Conservation (phyloP, 2,797 vertebrate genomes). For the Uromys caudimaculatus region DNA sequence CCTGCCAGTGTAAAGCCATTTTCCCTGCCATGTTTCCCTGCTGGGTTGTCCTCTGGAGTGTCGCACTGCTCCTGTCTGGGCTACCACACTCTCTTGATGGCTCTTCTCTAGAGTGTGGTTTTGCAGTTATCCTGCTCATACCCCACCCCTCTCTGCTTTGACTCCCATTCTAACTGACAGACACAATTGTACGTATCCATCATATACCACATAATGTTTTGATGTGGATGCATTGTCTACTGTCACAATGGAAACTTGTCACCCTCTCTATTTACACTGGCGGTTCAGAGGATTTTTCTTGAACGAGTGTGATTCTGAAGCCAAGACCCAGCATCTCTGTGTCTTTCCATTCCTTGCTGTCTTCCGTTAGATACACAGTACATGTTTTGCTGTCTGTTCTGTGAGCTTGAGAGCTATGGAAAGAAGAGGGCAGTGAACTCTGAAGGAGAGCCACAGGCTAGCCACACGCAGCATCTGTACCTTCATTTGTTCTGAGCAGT, state of each 20-base stretch:
- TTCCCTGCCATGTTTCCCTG: accelerated
- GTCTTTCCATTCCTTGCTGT: not conserved
- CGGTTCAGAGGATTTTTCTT: not conserved
- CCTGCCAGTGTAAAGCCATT: accelerated
- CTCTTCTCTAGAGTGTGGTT: not conserved
- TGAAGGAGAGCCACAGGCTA: not conserved
- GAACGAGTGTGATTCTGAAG: not conserved
- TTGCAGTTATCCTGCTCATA: accelerated
- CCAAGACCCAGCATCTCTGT: not conserved
- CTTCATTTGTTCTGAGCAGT: no score
- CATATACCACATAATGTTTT: not conserved
- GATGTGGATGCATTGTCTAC: not conserved
- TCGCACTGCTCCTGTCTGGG: no score
- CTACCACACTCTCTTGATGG: not conserved
- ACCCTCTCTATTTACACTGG: accelerated
- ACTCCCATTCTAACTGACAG: not conserved
- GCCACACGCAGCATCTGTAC: accelerated
- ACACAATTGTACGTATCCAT: not conserved
- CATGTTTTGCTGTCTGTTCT: not conserved
- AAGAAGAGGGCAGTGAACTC: not conserved
- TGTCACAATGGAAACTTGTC: not conserved
- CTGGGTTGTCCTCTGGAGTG: not conserved
- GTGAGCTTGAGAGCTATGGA: not conserved
- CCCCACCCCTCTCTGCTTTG: accelerated
- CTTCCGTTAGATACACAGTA: no score